A percentile compares a stretch with the other conserved stretches of the same genome.
Conservation (phyloP, 2,888 invertebrate genomes). For the Drosophila meridionalis region DNA sequence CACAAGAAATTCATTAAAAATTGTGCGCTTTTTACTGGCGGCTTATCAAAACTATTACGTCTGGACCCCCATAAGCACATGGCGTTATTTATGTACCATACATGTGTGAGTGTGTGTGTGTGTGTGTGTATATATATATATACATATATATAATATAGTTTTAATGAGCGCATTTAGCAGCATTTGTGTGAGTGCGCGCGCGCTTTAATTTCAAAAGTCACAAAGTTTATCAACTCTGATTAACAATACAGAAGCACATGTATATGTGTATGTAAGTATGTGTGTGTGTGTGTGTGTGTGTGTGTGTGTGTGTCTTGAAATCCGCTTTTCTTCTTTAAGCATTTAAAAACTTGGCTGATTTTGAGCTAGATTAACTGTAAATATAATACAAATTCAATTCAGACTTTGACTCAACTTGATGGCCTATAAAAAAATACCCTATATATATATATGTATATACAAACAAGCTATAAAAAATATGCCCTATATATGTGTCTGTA, state of each 20-base stretch:
- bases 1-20: slow-evolving; percentile 38
- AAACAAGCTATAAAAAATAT: background rate
- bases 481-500: too few relatives aligned
- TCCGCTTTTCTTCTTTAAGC: slow-evolving; percentile 13
- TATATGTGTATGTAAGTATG: background rate
- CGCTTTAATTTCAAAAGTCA: slow-evolving; percentile 53
- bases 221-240: slow-evolving; percentile 69
- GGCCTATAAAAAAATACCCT: background rate
- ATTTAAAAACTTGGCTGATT: slow-evolving; percentile 10
- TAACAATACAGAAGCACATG: slow-evolving; percentile 32
- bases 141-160: slow-evolving; percentile 25
- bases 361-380: background rate
- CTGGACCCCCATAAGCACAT: slow-evolving; percentile 30
- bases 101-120: background rate
- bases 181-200: slow-evolving; percentile 20
- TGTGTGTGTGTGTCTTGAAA: slow-evolving; percentile 8
- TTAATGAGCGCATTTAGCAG: slow-evolving; percentile 43
- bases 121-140: background rate
- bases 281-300: background rate
- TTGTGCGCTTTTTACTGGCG: background rate
- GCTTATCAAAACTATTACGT: slow-evolving; percentile 41
- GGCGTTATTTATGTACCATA: background rate
- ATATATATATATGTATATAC: background rate
- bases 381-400: slow-evolving; percentile 1
- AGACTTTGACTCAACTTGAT: slow-evolving; percentile 3